Base-by-base conservation (phyloP, 2,888 invertebrate genomes). In the Hedychridium roseum region DNA sequence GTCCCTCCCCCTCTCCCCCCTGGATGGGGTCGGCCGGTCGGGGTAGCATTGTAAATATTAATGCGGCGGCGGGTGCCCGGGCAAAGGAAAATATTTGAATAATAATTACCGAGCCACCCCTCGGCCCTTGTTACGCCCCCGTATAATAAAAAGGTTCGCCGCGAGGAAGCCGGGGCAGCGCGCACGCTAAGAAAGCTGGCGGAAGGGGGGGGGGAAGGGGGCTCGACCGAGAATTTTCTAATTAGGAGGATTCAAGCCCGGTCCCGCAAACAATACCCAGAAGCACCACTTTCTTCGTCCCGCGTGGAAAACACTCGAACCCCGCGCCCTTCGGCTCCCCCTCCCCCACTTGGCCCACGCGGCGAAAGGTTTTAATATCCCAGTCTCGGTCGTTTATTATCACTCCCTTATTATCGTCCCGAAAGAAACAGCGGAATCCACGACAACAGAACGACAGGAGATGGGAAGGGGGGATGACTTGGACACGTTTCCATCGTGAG, bases 31-130 rank as follows among this genome's bases (percentile, higher is more conserved):
- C n/a, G n/a, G n/a, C 39, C 45, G 42, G 32, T 14, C 35, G 44
- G 59, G 55, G 51, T 43, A 49, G 64, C 57, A 66, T 69, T 62
- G 71, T 72, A 68, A 73, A 72, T 76, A 74, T 74, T 73, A 76
- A 74, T 70, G 68, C 66, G 62, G 62, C 60, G 54, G 50, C n/a
- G n/a, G n/a, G n/a, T 23, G 46, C 50, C 47, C 44, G 53, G 45
- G 57, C 47, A 65, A 68, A 71, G 62, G 60, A 69, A 72, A 76
- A 74, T 74, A 73, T 74, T 76, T 76, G 74, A 75, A 76, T 74
- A 73, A 76, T 73, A 74, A 74, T 73, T 66, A 67, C 49, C 43
- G 43, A 57, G 57, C 39, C 52, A 46, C 59, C 58, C n/a, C 61
- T 57, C 53, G 57, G 43, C 48, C 46, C 59, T 57, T 54, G 56